phyloP scores from a whole-genome alignment of 2,113 vertebrate species.

The Sardina pilchardus region DNA sequence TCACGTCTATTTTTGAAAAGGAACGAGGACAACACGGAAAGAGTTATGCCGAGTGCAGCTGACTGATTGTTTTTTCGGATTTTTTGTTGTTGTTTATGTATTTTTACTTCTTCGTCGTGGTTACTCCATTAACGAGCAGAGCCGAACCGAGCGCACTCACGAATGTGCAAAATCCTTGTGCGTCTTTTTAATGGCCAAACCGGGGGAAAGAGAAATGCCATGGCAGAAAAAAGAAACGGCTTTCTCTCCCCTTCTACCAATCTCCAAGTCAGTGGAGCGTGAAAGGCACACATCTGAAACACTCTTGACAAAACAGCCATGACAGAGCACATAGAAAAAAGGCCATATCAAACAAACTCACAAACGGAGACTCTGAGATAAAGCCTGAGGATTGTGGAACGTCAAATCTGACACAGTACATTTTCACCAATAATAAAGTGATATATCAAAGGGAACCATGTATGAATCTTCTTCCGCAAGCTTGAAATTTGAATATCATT shows the following conservation, averaged over 20 bases:
- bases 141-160: background rate
- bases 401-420: background rate
- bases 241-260: background rate
- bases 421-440: background rate
- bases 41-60: background rate
- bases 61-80: background rate
- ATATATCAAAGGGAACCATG: background rate
- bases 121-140: background rate
- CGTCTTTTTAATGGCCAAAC: background rate
- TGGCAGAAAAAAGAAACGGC: background rate
- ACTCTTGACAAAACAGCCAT: background rate
- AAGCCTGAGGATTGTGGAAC: background rate
- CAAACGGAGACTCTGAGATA: background rate
- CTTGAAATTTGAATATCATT: background rate
- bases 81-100: background rate
- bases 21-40: background rate
- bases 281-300: background rate
- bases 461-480: background rate
- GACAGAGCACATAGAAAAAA: background rate
- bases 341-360: background rate
- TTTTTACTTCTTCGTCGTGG: background rate
- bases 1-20: conserved; percentile 54
- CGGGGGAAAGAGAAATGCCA: background rate
- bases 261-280: background rate
- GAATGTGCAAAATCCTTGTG: background rate